Evolutionary conservation across 2,797 vertebrate genomes (phyloP).

Genomic region (Pagetopsis macropterus): DNA sequence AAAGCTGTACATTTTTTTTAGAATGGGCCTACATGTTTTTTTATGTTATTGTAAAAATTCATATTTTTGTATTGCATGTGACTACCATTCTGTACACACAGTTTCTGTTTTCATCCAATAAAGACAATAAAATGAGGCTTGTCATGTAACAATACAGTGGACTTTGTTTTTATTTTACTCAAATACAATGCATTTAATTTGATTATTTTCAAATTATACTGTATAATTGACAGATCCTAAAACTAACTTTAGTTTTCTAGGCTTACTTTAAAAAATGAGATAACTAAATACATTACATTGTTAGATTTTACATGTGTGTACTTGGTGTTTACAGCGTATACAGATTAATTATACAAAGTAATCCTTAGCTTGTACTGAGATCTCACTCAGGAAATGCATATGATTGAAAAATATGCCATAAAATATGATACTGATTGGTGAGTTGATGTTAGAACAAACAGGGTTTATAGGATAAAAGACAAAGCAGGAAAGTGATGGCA

Average conservation of each 20-base stretch:
- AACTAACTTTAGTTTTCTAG: not conserved
- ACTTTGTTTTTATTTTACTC: conserved; percentile 5
- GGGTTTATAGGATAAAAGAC: too few species aligned
- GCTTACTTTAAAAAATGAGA: not conserved
- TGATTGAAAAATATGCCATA: not conserved
- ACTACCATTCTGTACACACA: conserved; percentile 82
- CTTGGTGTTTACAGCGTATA: not conserved
- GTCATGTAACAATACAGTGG: conserved; percentile 70
- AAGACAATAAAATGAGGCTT: conserved; percentile 86
- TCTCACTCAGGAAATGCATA: not conserved
- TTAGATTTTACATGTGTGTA: not conserved
- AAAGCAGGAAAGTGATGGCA: too few species aligned
- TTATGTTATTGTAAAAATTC: conserved; percentile 85
- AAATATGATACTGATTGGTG: not conserved
- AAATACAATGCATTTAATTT: not conserved
- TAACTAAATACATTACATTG: not conserved
- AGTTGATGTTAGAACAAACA: not conserved
- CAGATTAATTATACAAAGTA: not conserved
- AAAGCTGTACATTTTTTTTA: conserved; percentile 81
- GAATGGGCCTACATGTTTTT: conserved; percentile 84
- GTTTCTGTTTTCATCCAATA: conserved; percentile 86
- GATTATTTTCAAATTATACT: not conserved
- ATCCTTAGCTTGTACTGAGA: not conserved
- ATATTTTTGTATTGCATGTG: conserved; percentile 92
- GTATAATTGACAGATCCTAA: not conserved